phyloP scores from a whole-genome alignment of 2,113 vertebrate species.

The Lanius collurio region DNA sequence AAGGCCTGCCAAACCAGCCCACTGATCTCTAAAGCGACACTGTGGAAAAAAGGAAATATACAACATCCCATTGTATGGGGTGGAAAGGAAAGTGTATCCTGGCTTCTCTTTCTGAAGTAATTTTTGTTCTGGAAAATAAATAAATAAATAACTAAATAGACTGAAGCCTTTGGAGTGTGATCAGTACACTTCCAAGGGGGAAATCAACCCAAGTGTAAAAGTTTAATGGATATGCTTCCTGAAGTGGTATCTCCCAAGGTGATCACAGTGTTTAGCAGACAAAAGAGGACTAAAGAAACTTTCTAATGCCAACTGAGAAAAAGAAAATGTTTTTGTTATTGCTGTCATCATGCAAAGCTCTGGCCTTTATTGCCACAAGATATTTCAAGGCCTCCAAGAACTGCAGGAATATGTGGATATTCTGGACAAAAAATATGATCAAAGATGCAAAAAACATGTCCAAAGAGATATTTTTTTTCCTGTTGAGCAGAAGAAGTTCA shows the following conservation, averaged over 20 bases:
- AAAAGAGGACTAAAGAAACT: conserved; percentile 58
- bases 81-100: neutral
- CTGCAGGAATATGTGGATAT: neutral
- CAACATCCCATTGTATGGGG: neutral
- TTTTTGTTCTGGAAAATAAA: neutral
- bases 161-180: neutral
- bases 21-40: neutral
- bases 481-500: neutral
- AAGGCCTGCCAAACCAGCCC: neutral
- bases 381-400: conserved; percentile 4
- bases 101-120: neutral
- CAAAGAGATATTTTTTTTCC: neutral
- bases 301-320: neutral
- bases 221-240: conserved; percentile 20
- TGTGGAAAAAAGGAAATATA: neutral
- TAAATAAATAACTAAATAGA: neutral
- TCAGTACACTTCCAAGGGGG: neutral
- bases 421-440: neutral
- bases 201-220: conserved; percentile 32
- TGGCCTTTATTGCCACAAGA: neutral
- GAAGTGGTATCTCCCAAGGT: conserved; percentile 59
- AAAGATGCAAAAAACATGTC: neutral
- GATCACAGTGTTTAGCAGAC: conserved; percentile 25
- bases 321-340: neutral
- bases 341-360: neutral